Conservation (phyloP, 2,797 vertebrate genomes). For the Falco rusticolus region DNA sequence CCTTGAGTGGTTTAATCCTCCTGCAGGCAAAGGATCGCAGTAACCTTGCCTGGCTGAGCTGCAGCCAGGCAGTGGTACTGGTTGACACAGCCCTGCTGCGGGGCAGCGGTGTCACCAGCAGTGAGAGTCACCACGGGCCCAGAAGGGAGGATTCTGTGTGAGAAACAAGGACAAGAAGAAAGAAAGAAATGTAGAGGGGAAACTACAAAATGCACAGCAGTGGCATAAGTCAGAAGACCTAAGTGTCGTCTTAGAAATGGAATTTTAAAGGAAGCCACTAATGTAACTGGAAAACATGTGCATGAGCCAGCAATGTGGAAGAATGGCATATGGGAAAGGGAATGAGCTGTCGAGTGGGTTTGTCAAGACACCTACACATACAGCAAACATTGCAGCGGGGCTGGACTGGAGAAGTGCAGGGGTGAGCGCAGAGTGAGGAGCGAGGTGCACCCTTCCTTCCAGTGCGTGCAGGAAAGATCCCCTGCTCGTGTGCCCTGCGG, state of each 20-base stretch:
- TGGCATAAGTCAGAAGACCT: not conserved
- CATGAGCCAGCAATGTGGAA: not conserved
- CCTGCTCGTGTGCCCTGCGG: not conserved
- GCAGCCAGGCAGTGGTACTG: slow-evolving; percentile 31
- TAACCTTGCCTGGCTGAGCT: slow-evolving; percentile 16
- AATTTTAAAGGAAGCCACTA: not conserved
- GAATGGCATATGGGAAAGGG: not conserved
- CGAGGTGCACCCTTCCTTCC: not conserved
- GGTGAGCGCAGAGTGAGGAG: not conserved
- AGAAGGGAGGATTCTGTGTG: slow-evolving; percentile 6
- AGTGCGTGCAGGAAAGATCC: fast-evolving
- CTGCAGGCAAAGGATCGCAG: slow-evolving; percentile 1
- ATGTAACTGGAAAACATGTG: not conserved
- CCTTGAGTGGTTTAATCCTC: slow-evolving; percentile 30
- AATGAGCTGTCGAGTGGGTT: not conserved
- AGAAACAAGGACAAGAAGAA: slow-evolving; percentile 13
- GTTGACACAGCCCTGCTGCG: not conserved
- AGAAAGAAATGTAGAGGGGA: not conserved
- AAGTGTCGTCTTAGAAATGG: not conserved
- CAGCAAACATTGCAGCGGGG: not conserved
- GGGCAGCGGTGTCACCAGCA: slow-evolving; percentile 22
- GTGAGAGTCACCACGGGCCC: not conserved
- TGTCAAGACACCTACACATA: not conserved
- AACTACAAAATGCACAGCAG: slow-evolving; percentile 5
- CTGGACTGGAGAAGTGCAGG: not conserved